phyloP scores from a whole-genome alignment of 2,888 invertebrate species.

The Platerodrilus igneus region DNA sequence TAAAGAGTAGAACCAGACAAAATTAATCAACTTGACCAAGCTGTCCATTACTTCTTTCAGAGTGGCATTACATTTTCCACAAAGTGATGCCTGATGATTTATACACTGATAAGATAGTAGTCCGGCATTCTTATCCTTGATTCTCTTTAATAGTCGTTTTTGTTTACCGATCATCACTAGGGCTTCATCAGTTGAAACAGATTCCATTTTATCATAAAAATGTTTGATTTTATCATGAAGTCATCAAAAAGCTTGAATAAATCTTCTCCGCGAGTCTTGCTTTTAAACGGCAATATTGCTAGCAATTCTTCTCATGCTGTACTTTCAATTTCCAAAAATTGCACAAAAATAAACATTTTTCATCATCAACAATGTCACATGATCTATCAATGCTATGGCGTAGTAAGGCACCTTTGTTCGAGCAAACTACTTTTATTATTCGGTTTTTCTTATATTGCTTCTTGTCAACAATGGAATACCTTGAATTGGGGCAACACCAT shows the following conservation, averaged over 20 bases:
- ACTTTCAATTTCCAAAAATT: neutral
- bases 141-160: slow-evolving; percentile 28
- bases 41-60: slow-evolving; percentile 27
- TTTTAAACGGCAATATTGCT: slow-evolving; percentile 26
- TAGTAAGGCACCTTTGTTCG: neutral
- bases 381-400: neutral
- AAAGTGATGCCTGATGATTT: slow-evolving; percentile 29
- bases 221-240: slow-evolving; percentile 14
- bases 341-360: neutral
- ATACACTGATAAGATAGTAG: slow-evolving; percentile 27
- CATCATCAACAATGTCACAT: slow-evolving; percentile 2
- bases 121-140: slow-evolving; percentile 12
- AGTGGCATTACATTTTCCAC: slow-evolving; percentile 23
- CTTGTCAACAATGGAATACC: neutral
- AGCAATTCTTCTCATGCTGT: slow-evolving; percentile 23
- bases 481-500: no score
- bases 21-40: slow-evolving; percentile 29
- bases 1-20: slow-evolving; percentile 19
- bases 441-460: neutral
- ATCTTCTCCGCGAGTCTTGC: slow-evolving; percentile 19
- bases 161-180: slow-evolving; percentile 29
- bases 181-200: slow-evolving; percentile 23
- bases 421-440: slow-evolving; percentile 1
- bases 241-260: slow-evolving; percentile 26
- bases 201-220: slow-evolving; percentile 11